phyloP scores from a whole-genome alignment of 2,888 invertebrate genomes.

The Cryptus armator region DNA sequence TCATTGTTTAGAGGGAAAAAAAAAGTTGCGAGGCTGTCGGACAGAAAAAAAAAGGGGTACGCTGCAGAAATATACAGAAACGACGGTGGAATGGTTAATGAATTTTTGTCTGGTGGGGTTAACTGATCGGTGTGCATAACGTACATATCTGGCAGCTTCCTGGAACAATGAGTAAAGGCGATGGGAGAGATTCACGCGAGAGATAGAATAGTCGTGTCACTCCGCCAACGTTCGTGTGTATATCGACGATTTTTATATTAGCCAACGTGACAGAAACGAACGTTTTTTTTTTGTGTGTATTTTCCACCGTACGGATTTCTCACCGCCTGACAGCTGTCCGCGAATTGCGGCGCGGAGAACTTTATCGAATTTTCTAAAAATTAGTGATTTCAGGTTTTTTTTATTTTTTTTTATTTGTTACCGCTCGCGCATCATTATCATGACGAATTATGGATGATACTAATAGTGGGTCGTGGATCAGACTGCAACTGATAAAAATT shows the following conservation, averaged over 20 bases:
- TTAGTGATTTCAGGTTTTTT: not conserved
- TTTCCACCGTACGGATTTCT: not conserved
- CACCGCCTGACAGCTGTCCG: constrained; percentile 31
- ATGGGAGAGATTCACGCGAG: not conserved
- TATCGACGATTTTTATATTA: constrained; percentile 38
- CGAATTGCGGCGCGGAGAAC: not conserved
- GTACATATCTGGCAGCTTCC: constrained; percentile 34
- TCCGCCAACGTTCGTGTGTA: constrained; percentile 8
- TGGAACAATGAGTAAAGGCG: constrained; percentile 44
- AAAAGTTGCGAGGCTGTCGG: constrained; percentile 13
- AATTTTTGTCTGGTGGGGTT: constrained; percentile 73
- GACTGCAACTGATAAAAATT: not conserved
- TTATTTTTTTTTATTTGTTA: not conserved
- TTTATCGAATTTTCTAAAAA: constrained; percentile 48
- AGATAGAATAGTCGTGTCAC: constrained; percentile 51
- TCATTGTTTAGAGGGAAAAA: constrained; percentile 70
- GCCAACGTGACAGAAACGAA: constrained; percentile 6
- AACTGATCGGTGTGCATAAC: constrained; percentile 40
- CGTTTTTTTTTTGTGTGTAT: not conserved
- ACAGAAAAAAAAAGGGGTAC: constrained; percentile 49
- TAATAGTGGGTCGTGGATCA: not conserved
- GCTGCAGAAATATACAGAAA: constrained; percentile 23
- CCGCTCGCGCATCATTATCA: not conserved
- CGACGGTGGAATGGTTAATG: constrained; percentile 74
- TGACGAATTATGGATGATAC: not conserved